phyloP scores from a whole-genome alignment of 2,113 vertebrate species.

The Eulacestoma nigropectus region DNA sequence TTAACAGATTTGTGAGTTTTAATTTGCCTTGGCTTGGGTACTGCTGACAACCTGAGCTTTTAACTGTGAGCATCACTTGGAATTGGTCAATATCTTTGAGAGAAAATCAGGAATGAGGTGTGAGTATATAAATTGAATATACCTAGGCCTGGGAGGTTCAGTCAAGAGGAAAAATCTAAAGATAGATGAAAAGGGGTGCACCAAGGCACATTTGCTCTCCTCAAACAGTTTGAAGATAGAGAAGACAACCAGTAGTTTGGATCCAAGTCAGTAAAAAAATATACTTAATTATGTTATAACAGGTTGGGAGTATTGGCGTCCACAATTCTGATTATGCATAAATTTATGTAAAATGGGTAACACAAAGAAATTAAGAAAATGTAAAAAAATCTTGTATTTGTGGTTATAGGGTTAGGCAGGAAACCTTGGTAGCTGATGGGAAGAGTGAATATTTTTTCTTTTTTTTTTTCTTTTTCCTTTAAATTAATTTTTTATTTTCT shows the following conservation, averaged over 20 bases:
- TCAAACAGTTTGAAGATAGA: background rate
- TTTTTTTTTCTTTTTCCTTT: no score
- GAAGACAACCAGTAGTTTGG: background rate
- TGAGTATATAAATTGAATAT: background rate
- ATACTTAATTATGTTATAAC: background rate
- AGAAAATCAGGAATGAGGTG: background rate
- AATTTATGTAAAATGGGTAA: background rate
- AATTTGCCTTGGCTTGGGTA: background rate
- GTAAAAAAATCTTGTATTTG: background rate
- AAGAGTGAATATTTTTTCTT: background rate
- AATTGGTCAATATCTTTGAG: background rate
- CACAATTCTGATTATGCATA: background rate
- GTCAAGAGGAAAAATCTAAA: background rate
- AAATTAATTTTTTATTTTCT: background rate
- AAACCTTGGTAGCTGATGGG: background rate
- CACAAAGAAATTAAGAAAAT: background rate
- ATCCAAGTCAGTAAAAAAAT: background rate
- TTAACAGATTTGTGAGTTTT: background rate
- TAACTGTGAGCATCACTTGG: background rate
- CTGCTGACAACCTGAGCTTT: background rate
- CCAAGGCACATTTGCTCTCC: background rate
- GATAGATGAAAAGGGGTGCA: background rate
- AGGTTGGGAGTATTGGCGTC: background rate
- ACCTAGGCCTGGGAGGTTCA: background rate
- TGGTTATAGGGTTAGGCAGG: background rate